Conservation (phyloP, 2,113 vertebrate species). For the Halcyon malimbica region DNA sequence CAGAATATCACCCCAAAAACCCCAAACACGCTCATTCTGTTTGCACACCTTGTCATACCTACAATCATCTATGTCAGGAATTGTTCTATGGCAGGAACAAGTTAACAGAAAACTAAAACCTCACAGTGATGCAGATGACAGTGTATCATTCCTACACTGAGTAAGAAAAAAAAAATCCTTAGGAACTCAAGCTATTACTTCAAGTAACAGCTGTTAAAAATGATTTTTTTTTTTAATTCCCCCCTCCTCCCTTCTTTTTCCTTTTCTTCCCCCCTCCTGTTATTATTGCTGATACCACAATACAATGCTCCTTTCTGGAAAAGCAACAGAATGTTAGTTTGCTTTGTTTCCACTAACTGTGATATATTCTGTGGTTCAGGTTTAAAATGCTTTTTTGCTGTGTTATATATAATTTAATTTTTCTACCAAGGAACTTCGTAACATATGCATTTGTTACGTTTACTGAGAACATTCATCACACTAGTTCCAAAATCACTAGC, state of each 20-base stretch:
- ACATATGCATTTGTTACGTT: slow-evolving; percentile 39
- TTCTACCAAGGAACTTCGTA: slow-evolving; percentile 55
- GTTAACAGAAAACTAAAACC: background rate
- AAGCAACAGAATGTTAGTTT: background rate
- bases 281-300: slow-evolving; percentile 2
- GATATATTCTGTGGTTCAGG: slow-evolving; percentile 51
- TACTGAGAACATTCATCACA: background rate
- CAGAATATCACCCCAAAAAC: background rate
- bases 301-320: background rate
- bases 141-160: background rate
- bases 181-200: background rate
- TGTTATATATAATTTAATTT: slow-evolving; percentile 57
- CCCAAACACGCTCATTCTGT: background rate
- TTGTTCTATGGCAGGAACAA: background rate
- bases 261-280: background rate
- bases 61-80: background rate
- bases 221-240: background rate
- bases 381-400: background rate
- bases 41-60: background rate
- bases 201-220: slow-evolving; percentile 3
- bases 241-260: background rate
- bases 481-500: background rate
- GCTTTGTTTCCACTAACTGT: background rate
- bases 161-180: background rate
- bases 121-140: background rate